Conservation (phyloP, 37 sponge, comb jelly and placozoan genomes). For the Halisarca cf. caerulea region DNA sequence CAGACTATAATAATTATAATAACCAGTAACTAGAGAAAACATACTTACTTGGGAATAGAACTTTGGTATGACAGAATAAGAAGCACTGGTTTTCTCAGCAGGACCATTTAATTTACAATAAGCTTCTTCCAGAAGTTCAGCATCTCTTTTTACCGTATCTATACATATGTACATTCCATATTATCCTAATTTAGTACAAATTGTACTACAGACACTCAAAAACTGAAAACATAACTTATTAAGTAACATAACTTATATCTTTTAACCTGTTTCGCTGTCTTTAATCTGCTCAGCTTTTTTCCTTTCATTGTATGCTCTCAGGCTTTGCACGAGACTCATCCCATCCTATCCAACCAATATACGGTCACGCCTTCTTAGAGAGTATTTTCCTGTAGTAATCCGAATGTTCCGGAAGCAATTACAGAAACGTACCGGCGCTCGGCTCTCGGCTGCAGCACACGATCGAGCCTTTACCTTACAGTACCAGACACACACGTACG, state of each 20-base stretch:
- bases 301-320: slow-evolving; percentile 29
- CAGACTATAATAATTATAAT: neutral
- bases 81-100: neutral
- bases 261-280: neutral
- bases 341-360: neutral
- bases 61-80: slow-evolving; percentile 60
- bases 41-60: slow-evolving; percentile 77
- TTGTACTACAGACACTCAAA: no score
- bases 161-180: no score
- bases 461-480: no score
- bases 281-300: neutral
- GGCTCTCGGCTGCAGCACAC: no score
- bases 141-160: slow-evolving; percentile 26
- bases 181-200: no score
- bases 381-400: neutral
- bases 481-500: no score
- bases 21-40: neutral
- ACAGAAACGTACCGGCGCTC: no score
- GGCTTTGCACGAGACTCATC: neutral
- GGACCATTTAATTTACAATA: slow-evolving; percentile 52
- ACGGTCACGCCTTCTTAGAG: neutral
- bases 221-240: neutral
- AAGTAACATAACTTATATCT: no score
- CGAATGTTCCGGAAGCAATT: no score
- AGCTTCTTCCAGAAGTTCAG: slow-evolving; percentile 52